Evolutionary conservation across 2,113 vertebrate species (phyloP).

Genomic region (Psephotus haematonotus): DNA sequence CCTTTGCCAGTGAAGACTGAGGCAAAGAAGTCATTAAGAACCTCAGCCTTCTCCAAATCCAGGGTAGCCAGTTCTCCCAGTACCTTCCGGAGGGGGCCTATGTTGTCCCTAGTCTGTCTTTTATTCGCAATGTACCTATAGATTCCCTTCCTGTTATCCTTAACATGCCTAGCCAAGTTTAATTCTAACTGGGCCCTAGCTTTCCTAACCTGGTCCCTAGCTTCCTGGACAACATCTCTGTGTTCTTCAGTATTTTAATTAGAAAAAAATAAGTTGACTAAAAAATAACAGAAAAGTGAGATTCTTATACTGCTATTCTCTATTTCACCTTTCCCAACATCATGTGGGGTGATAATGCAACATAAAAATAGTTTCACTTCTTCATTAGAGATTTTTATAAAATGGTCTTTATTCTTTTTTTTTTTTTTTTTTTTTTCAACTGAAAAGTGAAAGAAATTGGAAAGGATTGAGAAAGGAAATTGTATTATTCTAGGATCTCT

Average conservation of each 20-base stretch:
- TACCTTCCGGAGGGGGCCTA: too few relatives aligned
- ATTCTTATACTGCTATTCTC: rapidly evolving
- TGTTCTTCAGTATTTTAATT: not conserved
- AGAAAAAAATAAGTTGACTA: not conserved
- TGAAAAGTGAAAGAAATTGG: not conserved
- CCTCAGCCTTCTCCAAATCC: too few relatives aligned
- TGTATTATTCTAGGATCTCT: not conserved
- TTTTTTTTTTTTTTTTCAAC: not conserved
- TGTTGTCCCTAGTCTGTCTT: too few relatives aligned
- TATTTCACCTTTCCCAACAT: not conserved
- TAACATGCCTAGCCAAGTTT: too few relatives aligned
- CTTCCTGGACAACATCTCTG: too few relatives aligned
- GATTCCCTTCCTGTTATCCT: too few relatives aligned
- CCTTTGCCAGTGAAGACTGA: too few relatives aligned
- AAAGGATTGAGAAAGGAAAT: not conserved
- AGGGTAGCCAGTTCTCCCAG: too few relatives aligned
- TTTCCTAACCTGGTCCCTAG: too few relatives aligned
- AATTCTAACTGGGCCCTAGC: too few relatives aligned
- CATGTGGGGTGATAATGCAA: not conserved
- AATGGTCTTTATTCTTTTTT: not conserved
- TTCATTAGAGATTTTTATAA: not conserved
- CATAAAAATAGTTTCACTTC: not conserved
- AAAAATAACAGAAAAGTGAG: not conserved
- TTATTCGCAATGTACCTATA: too few relatives aligned
- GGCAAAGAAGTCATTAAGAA: too few relatives aligned